Conservation (phyloP, 2,113 vertebrate species). For the Pangasianodon gigas region DNA sequence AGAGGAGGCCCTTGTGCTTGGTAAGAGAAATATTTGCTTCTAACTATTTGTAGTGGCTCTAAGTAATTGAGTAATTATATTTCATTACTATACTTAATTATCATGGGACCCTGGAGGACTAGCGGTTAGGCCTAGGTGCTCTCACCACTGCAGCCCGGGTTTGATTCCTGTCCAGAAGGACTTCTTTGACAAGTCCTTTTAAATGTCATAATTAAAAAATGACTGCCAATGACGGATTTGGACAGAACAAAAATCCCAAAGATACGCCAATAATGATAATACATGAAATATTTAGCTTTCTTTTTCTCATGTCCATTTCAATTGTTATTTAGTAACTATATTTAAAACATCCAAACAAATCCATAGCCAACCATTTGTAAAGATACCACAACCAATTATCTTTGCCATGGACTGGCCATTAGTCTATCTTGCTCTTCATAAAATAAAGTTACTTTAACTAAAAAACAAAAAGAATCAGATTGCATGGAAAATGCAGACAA, state of each 20-base stretch:
- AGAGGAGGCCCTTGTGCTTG: slow-evolving; percentile 88
- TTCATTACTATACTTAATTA: not conserved
- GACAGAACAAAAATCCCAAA: not conserved
- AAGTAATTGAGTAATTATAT: not conserved
- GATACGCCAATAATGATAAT: not conserved
- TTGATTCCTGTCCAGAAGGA: no score
- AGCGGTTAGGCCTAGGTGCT: no score
- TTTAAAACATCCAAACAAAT: not conserved
- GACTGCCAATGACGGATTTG: not conserved
- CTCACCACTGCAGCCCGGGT: no score
- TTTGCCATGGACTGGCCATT: not conserved
- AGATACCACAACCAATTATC: not conserved
- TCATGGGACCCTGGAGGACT: no score
- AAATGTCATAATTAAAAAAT: not conserved
- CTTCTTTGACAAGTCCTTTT: not conserved
- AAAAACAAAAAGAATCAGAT: not conserved
- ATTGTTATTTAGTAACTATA: not conserved
- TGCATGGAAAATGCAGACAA: not conserved
- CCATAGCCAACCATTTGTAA: not conserved
- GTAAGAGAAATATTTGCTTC: slow-evolving; percentile 66
- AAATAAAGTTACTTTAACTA: not conserved
- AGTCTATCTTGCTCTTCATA: not conserved
- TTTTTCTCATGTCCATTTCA: not conserved
- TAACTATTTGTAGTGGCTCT: not conserved
- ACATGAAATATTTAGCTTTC: not conserved